Evolutionary conservation across 30 jellyfish, hydroid and myxozoan genomes (phyloP).

Genomic region (Mastigias papua): DNA sequence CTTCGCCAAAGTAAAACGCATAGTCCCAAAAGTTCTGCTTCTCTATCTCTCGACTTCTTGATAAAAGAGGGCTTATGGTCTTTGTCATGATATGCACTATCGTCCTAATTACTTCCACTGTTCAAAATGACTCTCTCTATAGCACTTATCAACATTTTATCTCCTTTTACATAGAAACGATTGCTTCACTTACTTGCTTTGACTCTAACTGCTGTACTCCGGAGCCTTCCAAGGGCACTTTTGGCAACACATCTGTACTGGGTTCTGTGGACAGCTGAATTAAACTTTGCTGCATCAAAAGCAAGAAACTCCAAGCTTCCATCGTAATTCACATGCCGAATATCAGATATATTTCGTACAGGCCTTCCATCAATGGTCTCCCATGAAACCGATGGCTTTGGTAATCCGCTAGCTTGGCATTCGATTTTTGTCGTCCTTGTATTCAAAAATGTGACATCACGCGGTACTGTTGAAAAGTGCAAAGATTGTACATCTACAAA

Average conservation of each 20-base stretch:
- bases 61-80: too few relatives aligned
- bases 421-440: slow-evolving; percentile 68
- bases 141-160: too few relatives aligned
- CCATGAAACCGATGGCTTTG: slow-evolving; percentile 86
- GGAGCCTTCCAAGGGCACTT: slow-evolving; percentile 74
- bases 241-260: slow-evolving; percentile 82
- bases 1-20: too few relatives aligned
- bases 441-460: slow-evolving; percentile 70
- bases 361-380: slow-evolving; percentile 61
- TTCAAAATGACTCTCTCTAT: too few relatives aligned
- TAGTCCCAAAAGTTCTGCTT: too few relatives aligned
- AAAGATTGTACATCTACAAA: slow-evolving; percentile 57
- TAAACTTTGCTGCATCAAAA: slow-evolving; percentile 42
- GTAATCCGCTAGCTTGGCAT: slow-evolving; percentile 88
- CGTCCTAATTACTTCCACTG: too few relatives aligned
- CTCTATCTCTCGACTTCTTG: too few relatives aligned
- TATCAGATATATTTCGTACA: slow-evolving; percentile 64
- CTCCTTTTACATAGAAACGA: background rate
- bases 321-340: slow-evolving; percentile 47
- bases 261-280: slow-evolving; percentile 56
- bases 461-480: slow-evolving; percentile 69
- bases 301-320: slow-evolving; percentile 81
- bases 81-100: too few relatives aligned
- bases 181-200: slow-evolving; percentile 75
- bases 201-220: slow-evolving; percentile 65